A percentile compares a stretch with the other conserved stretches of the same genome.
Conservation (phyloP, 2,797 vertebrate species). For the Phalanger gymnotis region DNA sequence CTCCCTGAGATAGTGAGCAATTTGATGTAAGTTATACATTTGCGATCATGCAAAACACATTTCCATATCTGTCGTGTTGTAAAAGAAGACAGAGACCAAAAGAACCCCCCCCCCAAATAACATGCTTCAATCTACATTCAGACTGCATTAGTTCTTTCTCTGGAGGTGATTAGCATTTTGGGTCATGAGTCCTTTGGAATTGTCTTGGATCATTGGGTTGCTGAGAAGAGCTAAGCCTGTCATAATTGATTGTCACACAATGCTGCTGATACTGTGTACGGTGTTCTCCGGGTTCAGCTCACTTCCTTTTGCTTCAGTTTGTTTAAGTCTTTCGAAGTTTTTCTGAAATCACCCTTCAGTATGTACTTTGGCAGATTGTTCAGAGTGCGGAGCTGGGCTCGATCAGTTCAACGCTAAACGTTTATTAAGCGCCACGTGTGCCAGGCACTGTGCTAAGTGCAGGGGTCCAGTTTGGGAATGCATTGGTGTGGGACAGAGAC, state of each 20-base stretch:
- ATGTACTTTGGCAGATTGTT: not conserved
- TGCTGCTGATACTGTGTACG: not conserved
- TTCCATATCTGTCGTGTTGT: not conserved
- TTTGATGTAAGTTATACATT: not conserved
- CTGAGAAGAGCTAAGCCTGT: not conserved
- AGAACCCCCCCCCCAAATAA: not conserved
- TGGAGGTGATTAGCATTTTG: not conserved
- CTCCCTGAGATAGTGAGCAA: not conserved
- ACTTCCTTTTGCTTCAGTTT: not conserved
- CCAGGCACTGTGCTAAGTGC: not conserved
- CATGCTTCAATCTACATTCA: not conserved
- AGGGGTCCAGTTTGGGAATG: not conserved
- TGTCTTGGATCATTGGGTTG: not conserved
- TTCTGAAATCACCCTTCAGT: not conserved
- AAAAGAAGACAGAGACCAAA: not conserved
- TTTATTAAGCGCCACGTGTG: not conserved
- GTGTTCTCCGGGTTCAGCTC: not conserved
- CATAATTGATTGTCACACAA: not conserved
- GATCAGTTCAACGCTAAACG: not conserved
- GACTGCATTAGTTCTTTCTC: not conserved
- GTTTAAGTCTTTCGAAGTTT: not conserved
- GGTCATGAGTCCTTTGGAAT: not conserved
- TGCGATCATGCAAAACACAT: not conserved
- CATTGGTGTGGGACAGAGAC: not conserved
- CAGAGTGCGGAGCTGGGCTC: not conserved